phyloP scores from a whole-genome alignment of 1,140 invertebrate species.

The Drosophila nigrodunni region DNA sequence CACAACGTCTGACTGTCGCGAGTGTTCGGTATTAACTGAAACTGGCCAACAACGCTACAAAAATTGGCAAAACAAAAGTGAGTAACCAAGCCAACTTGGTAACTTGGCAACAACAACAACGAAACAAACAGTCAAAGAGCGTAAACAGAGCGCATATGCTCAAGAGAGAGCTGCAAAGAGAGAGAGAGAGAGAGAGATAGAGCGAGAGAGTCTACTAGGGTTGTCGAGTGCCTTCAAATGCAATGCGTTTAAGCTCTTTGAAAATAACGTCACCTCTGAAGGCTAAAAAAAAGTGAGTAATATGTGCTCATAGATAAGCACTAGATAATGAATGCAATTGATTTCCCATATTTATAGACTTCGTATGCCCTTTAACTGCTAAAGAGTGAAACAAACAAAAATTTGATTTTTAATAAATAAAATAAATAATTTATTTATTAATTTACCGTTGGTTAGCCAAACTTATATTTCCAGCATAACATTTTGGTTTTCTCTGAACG shows the following conservation, averaged over 20 bases:
- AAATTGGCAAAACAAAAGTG: constrained; percentile 81
- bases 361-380: neutral
- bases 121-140: constrained; percentile 33
- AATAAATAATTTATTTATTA: too few species aligned
- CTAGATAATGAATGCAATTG: constrained; percentile 18
- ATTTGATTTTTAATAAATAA: too few species aligned
- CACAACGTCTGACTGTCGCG: constrained; percentile 56
- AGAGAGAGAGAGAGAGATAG: neutral
- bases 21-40: constrained; percentile 76
- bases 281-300: neutral
- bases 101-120: constrained; percentile 76
- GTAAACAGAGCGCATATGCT: constrained; percentile 23
- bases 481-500: neutral
- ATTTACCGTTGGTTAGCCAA: neutral
- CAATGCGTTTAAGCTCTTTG: constrained; percentile 9
- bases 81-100: constrained; percentile 80
- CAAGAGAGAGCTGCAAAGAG: constrained; percentile 23
- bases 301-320: constrained; percentile 22
- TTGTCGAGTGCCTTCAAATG: constrained; percentile 33
- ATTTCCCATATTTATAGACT: neutral
- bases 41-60: constrained; percentile 61
- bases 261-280: constrained; percentile 20
- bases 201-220: constrained; percentile 24
- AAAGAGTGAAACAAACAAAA: too few species aligned
- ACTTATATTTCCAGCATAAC: too few species aligned